Evolutionary conservation across 1,140 invertebrate genomes (phyloP).

Genomic region (Ericerus pela): DNA sequence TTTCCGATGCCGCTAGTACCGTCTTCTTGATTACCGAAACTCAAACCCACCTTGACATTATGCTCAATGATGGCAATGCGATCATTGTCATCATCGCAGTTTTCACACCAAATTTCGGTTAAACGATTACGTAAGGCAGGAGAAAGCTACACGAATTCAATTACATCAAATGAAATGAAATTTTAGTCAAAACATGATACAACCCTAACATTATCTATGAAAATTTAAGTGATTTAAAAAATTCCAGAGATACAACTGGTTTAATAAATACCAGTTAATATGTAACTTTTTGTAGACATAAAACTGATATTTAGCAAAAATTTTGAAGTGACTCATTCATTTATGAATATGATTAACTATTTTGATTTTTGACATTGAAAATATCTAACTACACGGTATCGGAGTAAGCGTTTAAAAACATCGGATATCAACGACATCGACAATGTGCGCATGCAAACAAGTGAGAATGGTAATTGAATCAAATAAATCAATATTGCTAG

Average conservation of each 20-base stretch:
- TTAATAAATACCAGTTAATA: too few relatives aligned
- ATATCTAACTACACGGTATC: too few relatives aligned
- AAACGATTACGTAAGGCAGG: slow-evolving; percentile 94
- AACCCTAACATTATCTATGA: neutral
- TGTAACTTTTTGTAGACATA: too few relatives aligned
- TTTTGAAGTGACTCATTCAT: too few relatives aligned
- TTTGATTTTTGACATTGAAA: too few relatives aligned
- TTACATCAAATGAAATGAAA: neutral
- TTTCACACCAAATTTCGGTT: slow-evolving; percentile 97
- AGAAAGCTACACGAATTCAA: slow-evolving; percentile 47
- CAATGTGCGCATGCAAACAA: too few relatives aligned
- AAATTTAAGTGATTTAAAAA: neutral
- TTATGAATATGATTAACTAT: too few relatives aligned
- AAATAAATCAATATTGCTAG: too few relatives aligned
- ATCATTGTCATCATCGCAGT: slow-evolving; percentile 49
- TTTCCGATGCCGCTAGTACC: slow-evolving; percentile 43
- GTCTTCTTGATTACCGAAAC: slow-evolving; percentile 39
- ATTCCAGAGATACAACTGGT: neutral
- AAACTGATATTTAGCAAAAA: too few relatives aligned
- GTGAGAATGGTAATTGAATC: too few relatives aligned
- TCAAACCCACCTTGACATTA: slow-evolving; percentile 44
- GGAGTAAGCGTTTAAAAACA: too few relatives aligned
- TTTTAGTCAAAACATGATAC: neutral
- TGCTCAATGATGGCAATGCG: slow-evolving; percentile 55
- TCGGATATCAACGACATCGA: too few relatives aligned